These are phyloP conservation scores for Lobophora halterata DNA, from an alignment of 2,888 invertebrate species.

Conservation along the genomic window DNA sequence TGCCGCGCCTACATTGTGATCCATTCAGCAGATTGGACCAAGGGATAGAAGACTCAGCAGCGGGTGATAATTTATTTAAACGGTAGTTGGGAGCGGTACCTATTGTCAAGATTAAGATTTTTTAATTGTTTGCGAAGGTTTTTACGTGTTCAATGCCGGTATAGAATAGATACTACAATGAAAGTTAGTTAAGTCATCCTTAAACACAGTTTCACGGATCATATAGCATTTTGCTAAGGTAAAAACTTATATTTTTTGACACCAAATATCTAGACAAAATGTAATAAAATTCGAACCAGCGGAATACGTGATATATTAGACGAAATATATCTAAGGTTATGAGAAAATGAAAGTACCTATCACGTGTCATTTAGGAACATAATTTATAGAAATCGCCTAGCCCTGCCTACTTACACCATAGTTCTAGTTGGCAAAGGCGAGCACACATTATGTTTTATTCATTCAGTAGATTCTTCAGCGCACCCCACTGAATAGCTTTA, in stretches of 20 bases:
- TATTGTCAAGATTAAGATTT: too few species aligned
- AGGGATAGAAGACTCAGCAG: constrained; percentile 27
- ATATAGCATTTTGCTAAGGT: constrained; percentile 14
- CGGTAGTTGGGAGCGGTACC: constrained; percentile 17
- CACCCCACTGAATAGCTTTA: constrained; percentile 52
- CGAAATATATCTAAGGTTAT: too few species aligned
- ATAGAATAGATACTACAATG: too few species aligned
- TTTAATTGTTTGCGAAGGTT: too few species aligned
- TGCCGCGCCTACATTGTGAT: constrained; percentile 47
- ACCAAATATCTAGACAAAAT: too few species aligned
- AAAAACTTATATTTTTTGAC: constrained; percentile 16
- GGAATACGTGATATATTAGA: too few species aligned
- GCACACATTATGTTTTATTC: constrained; percentile 64
- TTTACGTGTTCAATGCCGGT: too few species aligned
- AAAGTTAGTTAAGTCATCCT: too few species aligned
- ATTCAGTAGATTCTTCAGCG: constrained; percentile 49
- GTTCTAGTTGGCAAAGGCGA: constrained; percentile 38
- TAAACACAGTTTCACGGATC: too few species aligned
- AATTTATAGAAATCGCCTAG: constrained; percentile 7
- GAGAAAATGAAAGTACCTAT: too few species aligned
- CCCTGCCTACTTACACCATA: constrained; percentile 29
- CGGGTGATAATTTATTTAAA: constrained; percentile 27
- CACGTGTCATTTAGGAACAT: too few species aligned
- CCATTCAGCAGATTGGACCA: constrained; percentile 37
- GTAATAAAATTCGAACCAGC: too few species aligned